Percentiles rank a stretch among this genome's conserved stretches.
Evolutionary conservation across 2,888 invertebrate genomes (phyloP).

Genomic region (Dynastes grantii): DNA sequence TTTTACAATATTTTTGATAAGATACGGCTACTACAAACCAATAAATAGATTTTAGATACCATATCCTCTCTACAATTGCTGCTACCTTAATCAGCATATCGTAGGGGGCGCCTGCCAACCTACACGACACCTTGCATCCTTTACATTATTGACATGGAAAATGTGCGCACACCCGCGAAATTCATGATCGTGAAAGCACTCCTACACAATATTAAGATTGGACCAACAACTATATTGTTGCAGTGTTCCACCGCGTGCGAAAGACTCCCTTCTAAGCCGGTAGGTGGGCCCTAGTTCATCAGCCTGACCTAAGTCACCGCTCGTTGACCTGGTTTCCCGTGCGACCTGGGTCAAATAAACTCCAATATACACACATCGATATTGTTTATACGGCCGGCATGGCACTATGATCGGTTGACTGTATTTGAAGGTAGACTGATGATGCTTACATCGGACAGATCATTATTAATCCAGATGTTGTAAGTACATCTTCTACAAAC

Average conservation of each 20-base stretch:
- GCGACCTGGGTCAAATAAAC: slow-evolving; percentile 63
- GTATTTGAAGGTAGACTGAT: neutral
- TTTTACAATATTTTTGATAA: too few relatives aligned
- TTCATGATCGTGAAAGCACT: slow-evolving; percentile 46
- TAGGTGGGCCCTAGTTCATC: slow-evolving; percentile 59
- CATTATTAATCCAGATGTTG: neutral
- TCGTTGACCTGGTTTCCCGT: slow-evolving; percentile 63
- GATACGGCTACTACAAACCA: too few relatives aligned
- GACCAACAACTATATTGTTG: neutral
- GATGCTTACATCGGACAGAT: neutral
- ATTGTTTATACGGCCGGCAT: neutral
- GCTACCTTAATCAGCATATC: neutral
- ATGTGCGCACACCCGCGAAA: slow-evolving; percentile 26
- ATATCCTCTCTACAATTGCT: neutral
- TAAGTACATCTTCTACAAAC: too few relatives aligned
- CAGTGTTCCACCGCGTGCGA: slow-evolving; percentile 18
- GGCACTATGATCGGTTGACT: neutral
- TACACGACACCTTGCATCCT: neutral
- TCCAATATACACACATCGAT: slow-evolving; percentile 43
- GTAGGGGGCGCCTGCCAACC: neutral
- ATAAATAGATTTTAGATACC: too few relatives aligned
- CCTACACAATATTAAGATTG: slow-evolving; percentile 22
- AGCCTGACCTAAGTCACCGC: slow-evolving; percentile 64
- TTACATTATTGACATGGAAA: slow-evolving; percentile 1
- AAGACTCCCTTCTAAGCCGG: slow-evolving; percentile 25